These are phyloP conservation scores for Lottia scabra DNA, from an alignment of 2,888 invertebrate genomes.

Conservation along the genomic window DNA sequence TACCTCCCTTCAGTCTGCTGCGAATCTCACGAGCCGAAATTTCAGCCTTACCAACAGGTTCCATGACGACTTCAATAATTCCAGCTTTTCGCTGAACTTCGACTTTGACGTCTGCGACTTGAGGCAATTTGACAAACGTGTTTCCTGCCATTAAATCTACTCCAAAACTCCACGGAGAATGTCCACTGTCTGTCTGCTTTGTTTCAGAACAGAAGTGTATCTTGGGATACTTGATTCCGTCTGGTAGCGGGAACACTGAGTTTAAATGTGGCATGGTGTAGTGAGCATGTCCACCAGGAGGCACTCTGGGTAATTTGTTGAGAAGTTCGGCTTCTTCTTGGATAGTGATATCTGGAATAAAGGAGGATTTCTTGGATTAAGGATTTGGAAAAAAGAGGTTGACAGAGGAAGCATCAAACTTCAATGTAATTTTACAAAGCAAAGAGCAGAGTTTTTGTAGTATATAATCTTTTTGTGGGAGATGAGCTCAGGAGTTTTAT, in stretches of 20 bases:
- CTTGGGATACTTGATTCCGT: slow-evolving; percentile 24
- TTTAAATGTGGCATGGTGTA: slow-evolving; percentile 81
- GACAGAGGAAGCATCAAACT: no score
- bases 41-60: slow-evolving; percentile 77
- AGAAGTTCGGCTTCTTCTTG: slow-evolving; percentile 64
- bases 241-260: slow-evolving; percentile 76
- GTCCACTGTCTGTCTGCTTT: neutral
- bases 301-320: slow-evolving; percentile 68
- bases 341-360: slow-evolving; percentile 35
- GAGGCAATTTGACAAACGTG: slow-evolving; percentile 68
- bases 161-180: slow-evolving; percentile 59
- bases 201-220: slow-evolving; percentile 26
- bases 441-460: no score
- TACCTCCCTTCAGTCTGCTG: slow-evolving; percentile 73
- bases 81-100: slow-evolving; percentile 66
- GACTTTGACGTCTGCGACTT: slow-evolving; percentile 69
- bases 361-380: neutral
- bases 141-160: slow-evolving; percentile 61
- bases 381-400: no score
- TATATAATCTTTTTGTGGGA: no score
- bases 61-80: slow-evolving; percentile 67
- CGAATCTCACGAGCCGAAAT: slow-evolving; percentile 86
- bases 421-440: no score
- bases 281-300: slow-evolving; percentile 73
- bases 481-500: no score